Percentiles rank a stretch among this genome's conserved stretches.
Conservation (phyloP, 2,888 invertebrate genomes). For the Helicoverpa assulta region DNA sequence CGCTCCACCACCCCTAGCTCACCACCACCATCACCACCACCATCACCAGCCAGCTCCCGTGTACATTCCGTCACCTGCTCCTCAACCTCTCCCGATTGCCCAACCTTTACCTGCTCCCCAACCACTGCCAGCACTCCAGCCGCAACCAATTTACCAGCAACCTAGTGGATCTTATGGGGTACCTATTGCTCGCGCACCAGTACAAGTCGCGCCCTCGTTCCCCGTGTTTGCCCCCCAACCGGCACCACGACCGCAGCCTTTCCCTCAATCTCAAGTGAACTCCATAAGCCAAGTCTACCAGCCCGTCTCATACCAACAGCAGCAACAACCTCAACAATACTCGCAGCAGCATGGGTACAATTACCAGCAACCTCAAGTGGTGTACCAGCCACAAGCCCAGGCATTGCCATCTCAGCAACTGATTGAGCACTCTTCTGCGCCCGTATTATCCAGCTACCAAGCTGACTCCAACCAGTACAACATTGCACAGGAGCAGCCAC, state of each 20-base stretch:
- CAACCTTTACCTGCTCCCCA: slow-evolving; percentile 47
- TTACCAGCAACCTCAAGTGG: slow-evolving; percentile 62
- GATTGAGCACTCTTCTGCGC: slow-evolving; percentile 57
- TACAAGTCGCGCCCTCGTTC: slow-evolving; percentile 24
- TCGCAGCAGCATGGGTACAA: slow-evolving; percentile 55
- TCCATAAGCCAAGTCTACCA: slow-evolving; percentile 32
- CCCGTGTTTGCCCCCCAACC: slow-evolving; percentile 51
- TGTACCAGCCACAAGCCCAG: slow-evolving; percentile 43
- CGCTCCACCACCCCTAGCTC: slow-evolving; percentile 47
- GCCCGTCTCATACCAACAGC: slow-evolving; percentile 40
- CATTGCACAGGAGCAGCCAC: slow-evolving; percentile 67
- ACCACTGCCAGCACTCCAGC: slow-evolving; percentile 45
- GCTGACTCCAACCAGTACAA: slow-evolving; percentile 82
- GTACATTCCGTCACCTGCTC: slow-evolving; percentile 31
- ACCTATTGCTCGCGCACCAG: slow-evolving; percentile 40
- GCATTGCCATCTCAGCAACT: slow-evolving; percentile 61
- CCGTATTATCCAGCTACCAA: slow-evolving; percentile 79
- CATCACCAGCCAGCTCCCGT: slow-evolving; percentile 39
- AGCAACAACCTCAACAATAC: slow-evolving; percentile 36
- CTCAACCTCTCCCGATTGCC: slow-evolving; percentile 32
- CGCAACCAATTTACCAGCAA: slow-evolving; percentile 57
- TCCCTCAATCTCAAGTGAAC: slow-evolving; percentile 41
- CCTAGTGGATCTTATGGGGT: slow-evolving; percentile 55
- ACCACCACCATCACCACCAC: slow-evolving; percentile 54
- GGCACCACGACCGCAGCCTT: slow-evolving; percentile 56